These are phyloP conservation scores for Odocoileus hemionus DNA, from an alignment of 2,113 vertebrate species.

Conservation along the genomic window DNA sequence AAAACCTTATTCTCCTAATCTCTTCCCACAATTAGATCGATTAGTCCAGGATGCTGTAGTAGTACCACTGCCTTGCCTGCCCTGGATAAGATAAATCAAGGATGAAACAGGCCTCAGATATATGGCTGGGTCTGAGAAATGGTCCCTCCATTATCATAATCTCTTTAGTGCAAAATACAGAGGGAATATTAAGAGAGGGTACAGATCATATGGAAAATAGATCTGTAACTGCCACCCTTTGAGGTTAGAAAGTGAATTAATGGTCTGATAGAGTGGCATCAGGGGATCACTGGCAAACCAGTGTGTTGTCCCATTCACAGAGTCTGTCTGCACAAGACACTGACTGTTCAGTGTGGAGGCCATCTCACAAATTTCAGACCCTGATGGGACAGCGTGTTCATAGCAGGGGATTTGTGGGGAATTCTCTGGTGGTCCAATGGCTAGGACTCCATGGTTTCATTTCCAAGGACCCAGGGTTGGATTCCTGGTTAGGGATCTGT, in stretches of 20 bases:
- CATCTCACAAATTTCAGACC: not conserved
- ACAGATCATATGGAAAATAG: not conserved
- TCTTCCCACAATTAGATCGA: not conserved
- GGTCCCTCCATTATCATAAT: not conserved
- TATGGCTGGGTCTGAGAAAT: not conserved
- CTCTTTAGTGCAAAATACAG: not conserved
- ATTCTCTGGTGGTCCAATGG: not conserved
- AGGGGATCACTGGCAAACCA: not conserved
- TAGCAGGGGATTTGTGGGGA: not conserved
- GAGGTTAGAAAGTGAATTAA: not conserved
- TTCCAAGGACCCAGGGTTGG: not conserved
- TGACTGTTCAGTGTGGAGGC: not conserved
- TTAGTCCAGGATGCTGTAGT: not conserved
- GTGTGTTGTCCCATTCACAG: not conserved
- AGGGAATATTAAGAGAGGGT: not conserved
- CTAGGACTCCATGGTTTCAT: not conserved
- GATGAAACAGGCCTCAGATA: not conserved
- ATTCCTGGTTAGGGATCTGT: not conserved
- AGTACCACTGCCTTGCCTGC: not conserved
- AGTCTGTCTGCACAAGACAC: not conserved
- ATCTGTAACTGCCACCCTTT: not conserved
- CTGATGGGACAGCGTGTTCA: not conserved
- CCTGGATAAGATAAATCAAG: not conserved
- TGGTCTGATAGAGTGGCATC: not conserved
- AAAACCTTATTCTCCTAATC: not conserved